Conservation (phyloP, 1,140 invertebrate species). For the Neodiprion pinetum region DNA sequence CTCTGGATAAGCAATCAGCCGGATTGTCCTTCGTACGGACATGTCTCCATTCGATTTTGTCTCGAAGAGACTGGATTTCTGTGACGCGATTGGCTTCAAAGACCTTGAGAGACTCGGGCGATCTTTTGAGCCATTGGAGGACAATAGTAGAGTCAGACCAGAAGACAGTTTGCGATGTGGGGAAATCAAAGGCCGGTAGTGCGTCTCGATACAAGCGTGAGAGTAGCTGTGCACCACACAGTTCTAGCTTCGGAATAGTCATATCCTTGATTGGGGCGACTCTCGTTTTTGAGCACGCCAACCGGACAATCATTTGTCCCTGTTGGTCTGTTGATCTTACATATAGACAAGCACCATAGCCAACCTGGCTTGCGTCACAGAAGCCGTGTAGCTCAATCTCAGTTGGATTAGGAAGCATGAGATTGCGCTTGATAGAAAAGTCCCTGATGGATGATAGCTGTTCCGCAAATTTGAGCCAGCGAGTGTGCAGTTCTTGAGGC, state of each 20-base stretch:
- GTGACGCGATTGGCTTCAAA: constrained; percentile 37
- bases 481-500: not conserved
- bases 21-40: constrained; percentile 38
- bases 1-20: constrained; percentile 41
- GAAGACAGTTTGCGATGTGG: not conserved
- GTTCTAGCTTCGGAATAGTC: constrained; percentile 34
- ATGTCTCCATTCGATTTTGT: constrained; percentile 33
- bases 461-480: not conserved
- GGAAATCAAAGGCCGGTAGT: not conserved
- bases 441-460: constrained; percentile 9
- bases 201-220: constrained; percentile 12
- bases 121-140: constrained; percentile 28
- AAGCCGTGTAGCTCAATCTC: constrained; percentile 16
- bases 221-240: constrained; percentile 26
- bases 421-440: not conserved
- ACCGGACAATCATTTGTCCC: not conserved
- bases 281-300: constrained; percentile 27
- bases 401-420: not conserved
- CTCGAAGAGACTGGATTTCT: constrained; percentile 32
- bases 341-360: constrained; percentile 18
- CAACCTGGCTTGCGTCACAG: not conserved
- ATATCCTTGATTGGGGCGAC: constrained; percentile 30
- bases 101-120: constrained; percentile 23
- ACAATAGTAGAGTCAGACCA: constrained; percentile 30
- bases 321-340: not conserved